These are phyloP conservation scores for Arion vulgaris DNA, from an alignment of 1,140 invertebrate species.

Conservation along the genomic window DNA sequence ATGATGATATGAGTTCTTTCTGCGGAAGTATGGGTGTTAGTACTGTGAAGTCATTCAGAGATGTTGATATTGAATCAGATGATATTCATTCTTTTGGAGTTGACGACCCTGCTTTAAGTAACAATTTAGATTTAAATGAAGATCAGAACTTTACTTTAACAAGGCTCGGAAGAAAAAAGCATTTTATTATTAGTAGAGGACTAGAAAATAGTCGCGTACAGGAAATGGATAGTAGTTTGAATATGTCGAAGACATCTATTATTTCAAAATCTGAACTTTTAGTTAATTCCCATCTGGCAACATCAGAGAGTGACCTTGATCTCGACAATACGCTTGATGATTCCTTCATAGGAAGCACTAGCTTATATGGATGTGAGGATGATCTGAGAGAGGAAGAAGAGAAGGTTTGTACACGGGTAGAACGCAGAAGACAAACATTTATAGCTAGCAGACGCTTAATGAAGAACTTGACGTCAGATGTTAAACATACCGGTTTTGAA, in stretches of 20 bases:
- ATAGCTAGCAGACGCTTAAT: not conserved
- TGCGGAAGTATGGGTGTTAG: not conserved
- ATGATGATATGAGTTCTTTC: not conserved
- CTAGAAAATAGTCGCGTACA: not conserved
- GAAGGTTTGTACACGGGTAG: not conserved
- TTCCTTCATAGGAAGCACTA: not conserved
- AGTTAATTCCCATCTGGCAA: not conserved
- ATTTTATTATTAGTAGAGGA: conserved; percentile 18
- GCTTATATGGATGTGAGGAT: not conserved
- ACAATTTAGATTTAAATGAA: not conserved
- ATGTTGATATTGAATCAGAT: not conserved
- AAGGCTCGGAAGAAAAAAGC: not conserved
- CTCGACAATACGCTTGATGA: not conserved
- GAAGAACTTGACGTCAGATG: not conserved
- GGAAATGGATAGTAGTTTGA: not conserved
- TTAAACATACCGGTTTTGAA: not conserved
- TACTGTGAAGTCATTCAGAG: not conserved
- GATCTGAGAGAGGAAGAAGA: conserved; percentile 8
- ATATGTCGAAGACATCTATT: conserved; percentile 2
- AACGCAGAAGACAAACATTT: conserved; percentile 14
- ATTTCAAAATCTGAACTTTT: not conserved
- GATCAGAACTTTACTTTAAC: not conserved
- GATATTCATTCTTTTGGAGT: not conserved
- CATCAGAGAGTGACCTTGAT: conserved; percentile 4
- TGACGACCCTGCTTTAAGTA: not conserved